Conservation (phyloP, 2,113 vertebrate species). For the Noctilio leporinus region DNA sequence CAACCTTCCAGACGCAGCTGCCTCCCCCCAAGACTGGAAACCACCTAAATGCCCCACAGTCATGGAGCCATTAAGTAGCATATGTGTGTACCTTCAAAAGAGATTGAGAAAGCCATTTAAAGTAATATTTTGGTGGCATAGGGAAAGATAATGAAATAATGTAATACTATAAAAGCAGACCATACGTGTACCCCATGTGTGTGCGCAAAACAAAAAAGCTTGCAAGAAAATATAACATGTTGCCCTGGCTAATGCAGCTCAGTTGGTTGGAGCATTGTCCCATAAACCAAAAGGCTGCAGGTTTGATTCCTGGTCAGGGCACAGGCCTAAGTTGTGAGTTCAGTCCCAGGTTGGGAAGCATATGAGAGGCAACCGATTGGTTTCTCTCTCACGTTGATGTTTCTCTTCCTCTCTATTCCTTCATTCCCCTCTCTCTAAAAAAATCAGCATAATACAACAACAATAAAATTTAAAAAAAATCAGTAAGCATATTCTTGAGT, state of each 20-base stretch:
- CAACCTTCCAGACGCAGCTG: neutral
- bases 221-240: neutral
- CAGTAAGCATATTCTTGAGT: too few species aligned
- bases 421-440: too few species aligned
- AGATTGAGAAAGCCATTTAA: neutral
- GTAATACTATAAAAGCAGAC: neutral
- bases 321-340: too few species aligned
- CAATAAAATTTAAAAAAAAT: too few species aligned
- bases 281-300: too few species aligned
- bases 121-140: neutral
- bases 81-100: neutral
- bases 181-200: neutral
- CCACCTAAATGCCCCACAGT: neutral
- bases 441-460: too few species aligned
- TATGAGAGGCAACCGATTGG: too few species aligned
- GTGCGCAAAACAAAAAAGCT: neutral
- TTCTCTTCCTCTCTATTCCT: too few species aligned
- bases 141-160: neutral
- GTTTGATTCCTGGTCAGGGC: too few species aligned
- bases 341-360: too few species aligned
- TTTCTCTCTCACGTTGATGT: too few species aligned
- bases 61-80: neutral
- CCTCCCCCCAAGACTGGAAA: conserved; percentile 1
- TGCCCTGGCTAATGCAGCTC: neutral
- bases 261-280: too few species aligned